Percentiles rank a stretch among this genome's conserved stretches.
Conservation (phyloP, 2,888 invertebrate species). For the Drosophila prolongata region DNA sequence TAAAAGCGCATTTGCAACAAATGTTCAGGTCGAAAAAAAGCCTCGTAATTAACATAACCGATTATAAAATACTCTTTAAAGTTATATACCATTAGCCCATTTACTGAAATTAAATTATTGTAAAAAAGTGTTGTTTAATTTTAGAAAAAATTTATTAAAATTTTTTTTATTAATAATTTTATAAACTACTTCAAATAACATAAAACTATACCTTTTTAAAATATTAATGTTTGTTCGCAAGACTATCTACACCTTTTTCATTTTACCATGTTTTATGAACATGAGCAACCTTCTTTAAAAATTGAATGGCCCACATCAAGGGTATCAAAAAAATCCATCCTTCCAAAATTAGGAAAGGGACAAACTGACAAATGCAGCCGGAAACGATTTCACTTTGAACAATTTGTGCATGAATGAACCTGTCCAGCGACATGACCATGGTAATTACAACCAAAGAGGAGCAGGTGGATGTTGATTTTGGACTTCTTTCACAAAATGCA, state of each 20-base stretch:
- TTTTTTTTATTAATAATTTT: no score
- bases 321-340: conserved; percentile 14
- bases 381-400: conserved; percentile 78
- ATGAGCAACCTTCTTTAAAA: not conserved
- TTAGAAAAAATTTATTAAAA: not conserved
- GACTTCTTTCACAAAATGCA: conserved; percentile 5
- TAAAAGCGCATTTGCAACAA: conserved; percentile 83
- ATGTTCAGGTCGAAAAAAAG: conserved; percentile 7
- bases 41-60: not conserved
- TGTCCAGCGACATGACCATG: conserved; percentile 46
- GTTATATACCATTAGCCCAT: no score
- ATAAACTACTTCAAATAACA: no score
- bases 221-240: no score
- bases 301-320: not conserved
- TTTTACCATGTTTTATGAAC: no score
- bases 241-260: no score
- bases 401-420: conserved; percentile 81
- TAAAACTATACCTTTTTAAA: no score
- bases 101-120: no score
- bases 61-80: conserved; percentile 7
- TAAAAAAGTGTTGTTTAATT: no score
- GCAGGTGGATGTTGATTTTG: conserved; percentile 4
- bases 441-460: conserved; percentile 34
- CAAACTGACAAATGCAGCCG: conserved; percentile 73
- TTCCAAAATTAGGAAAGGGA: conserved; percentile 34